Base-by-base conservation (phyloP, 2,888 invertebrate genomes). In the Agriopis marginaria region DNA sequence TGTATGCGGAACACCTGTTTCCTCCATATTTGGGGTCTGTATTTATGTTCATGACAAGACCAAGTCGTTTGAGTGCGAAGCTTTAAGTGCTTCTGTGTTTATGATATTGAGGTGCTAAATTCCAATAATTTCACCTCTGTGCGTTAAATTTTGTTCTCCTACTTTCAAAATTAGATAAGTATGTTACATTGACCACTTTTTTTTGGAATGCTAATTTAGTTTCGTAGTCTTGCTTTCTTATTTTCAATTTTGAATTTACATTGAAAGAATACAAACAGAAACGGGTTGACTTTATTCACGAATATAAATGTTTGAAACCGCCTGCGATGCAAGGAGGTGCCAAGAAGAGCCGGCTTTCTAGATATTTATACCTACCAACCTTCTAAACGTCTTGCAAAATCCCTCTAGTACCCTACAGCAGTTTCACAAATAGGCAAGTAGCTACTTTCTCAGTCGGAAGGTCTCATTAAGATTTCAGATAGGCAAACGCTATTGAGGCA, bases 401-500 rank as follows among this genome's bases (percentile, higher is more conserved):
- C 64, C 56, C 63, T 39, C 14, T 42, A 49, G 49, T 17, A 47
- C 55, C 56, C 51, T 50, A 23, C 45, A 63, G 49, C 32, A 59
- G 53, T 67, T 62, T 68, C 68, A 54, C 63, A 68, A 63, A 68
- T 63, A 63, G 62, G 49, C 59, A 72, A 71, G 58, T 42, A 62
- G 62, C 53, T 66, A 69, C 63, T 69, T 72, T 71, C 70, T 55
- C 67, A 70, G 68, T 72, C 55, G 53, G 51, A 70, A 63, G 66
- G 64, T 70, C 71, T 71, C 78, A 77, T 79, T 79, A 70, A 76
- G 76, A 76, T 76, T 67, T 60, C 44, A 72, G 75, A 74, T 75
- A 76, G 68, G 76, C 66, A 70, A 75, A 73, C 70, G 68, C 60
- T 73, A 62, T 68, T 61, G 63, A 63, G 68, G 66, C 63, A 58